These are phyloP conservation scores for Drepana arcuata DNA, from an alignment of 1,140 invertebrate genomes.

Conservation along the genomic window DNA sequence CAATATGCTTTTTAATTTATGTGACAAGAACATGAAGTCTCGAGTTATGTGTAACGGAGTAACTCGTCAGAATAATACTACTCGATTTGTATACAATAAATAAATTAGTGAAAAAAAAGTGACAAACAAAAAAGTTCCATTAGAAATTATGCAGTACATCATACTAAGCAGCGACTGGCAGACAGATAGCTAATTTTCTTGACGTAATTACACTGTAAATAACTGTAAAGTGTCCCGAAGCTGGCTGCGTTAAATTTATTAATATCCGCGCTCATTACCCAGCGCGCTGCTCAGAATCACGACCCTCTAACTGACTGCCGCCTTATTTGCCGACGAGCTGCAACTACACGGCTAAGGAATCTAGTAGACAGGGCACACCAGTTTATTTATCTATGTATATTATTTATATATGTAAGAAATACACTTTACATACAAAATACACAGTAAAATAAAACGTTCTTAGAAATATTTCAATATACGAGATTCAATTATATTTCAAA, in stretches of 20 bases:
- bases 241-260: constrained; percentile 43
- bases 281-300: constrained; percentile 39
- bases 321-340: constrained; percentile 57
- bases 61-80: no score
- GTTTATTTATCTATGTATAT: no score
- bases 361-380: constrained; percentile 25
- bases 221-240: constrained; percentile 39
- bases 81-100: no score
- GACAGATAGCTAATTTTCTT: constrained; percentile 28
- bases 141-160: constrained; percentile 16
- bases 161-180: constrained; percentile 18
- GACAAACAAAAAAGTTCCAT: constrained; percentile 1
- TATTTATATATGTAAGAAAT: no score
- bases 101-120: no score
- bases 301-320: constrained; percentile 50
- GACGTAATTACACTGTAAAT: constrained; percentile 39
- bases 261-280: constrained; percentile 47
- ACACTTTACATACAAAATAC: no score
- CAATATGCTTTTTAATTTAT: no score
- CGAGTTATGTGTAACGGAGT: no score
- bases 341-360: constrained; percentile 16
- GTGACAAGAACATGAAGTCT: no score
- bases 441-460: no score
- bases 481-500: no score
- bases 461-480: no score